Base-by-base conservation (phyloP, 2,888 invertebrate genomes). In the Diaperis boleti region DNA sequence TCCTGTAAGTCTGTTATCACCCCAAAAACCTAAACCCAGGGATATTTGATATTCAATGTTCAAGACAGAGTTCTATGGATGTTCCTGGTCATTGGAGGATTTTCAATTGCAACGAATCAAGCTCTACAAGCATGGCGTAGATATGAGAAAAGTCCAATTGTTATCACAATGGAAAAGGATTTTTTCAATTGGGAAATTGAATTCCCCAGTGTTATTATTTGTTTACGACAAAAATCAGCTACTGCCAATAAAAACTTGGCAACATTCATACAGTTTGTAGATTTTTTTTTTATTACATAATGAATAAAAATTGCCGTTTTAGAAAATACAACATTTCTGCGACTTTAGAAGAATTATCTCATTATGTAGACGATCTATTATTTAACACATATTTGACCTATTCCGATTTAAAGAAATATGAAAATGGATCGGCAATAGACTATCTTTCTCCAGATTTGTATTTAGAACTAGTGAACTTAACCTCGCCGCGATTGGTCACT, bases 141-240 rank as follows among this genome's bases (percentile, higher is more conserved):
- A 45, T 79, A 76, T 64, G 65, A 71, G 57, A 68, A 68, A n/a
- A 67, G 72, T 22, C 76, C 79, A 1, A 73, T 73, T 6, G 76
- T 78, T 20, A 72, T 75, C 11, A 74, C 72, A 35, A 45, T 78
- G 14, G 75, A 77, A 54, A 64, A 72, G 35, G 71, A 76, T 64
- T 72, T 71, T 44, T 69, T 69, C 61, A 64, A 70, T 4, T 78
- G 75, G 75, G 62, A 68, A 18, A 64, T 77, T 1, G 47, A 69
- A 0, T 78, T 77, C 60, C 81, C 81, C 1, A 63, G 78, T 0
- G 8, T 76, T 5, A 75, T 80, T 3, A 18, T 81, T 8, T 82
- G 82, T 17, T 62, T 70, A 5, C n/a, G n/a, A n/a, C n/a, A n/a
- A n/a, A n/a, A n/a, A n/a, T n/a, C n/a, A n/a, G n/a, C n/a, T 15